Base-by-base conservation (phyloP, 2,888 invertebrate species). In the Elysia crispata region DNA sequence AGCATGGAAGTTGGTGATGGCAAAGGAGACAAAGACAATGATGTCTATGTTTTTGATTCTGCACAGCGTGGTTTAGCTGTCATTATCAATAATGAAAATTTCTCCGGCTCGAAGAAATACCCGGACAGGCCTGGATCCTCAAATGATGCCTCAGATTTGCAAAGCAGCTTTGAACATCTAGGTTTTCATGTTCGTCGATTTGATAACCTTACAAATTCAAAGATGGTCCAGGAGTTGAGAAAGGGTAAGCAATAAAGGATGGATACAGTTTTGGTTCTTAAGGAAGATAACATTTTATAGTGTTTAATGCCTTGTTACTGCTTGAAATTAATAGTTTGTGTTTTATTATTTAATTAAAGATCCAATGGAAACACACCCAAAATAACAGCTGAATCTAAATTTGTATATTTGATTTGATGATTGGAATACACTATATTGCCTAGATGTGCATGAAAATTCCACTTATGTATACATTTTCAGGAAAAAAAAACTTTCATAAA, bases 231-330 rank as follows among this genome's bases (percentile, higher is more conserved):
- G 13, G 80, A 74, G 18, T 80, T 85, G 1, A 79, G 76, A 66
- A 78, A 73, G 78, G 83, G 85, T 85, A 60, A 74, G 74, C 23
- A 94, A 11, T 6, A 11, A 3, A 41, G 11, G 11, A 6, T 41
- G 11, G 41, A 41, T 6, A 41, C 41, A 3, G 3, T 11, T 11
- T 41, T 3, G 11, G 5, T 41, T 41, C 11, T 41, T 41, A 41
- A 11, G 11, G 41, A 41, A n/a, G n/a, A n/a, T 41, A 41, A 11
- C 3, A 41, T 6, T 41, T 3, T 41, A 11, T 41, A n/a, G n/a
- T n/a, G n/a, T n/a, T n/a, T n/a, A n/a, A n/a, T n/a, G n/a, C n/a
- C n/a, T n/a, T n/a, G n/a, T n/a, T n/a, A n/a, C n/a, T n/a, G n/a
- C n/a, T n/a, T n/a, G n/a, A n/a, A n/a, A n/a, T n/a, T n/a, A n/a